Percentiles rank a stretch among this genome's conserved stretches.
phyloP scores from a whole-genome alignment of 64 coral and sea anemone genomes.

The Cladopsammia gracilis region DNA sequence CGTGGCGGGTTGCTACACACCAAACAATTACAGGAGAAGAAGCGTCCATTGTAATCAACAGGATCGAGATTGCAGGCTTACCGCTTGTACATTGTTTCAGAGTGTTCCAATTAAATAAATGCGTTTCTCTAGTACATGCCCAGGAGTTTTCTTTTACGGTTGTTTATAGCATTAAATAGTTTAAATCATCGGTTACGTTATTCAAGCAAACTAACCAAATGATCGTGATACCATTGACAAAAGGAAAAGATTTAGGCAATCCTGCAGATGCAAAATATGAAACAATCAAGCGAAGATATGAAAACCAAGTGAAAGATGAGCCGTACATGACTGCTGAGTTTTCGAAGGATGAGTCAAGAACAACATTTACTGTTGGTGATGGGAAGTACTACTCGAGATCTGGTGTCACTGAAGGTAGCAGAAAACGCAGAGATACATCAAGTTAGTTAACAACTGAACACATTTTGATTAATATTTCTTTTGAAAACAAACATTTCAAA shows the following conservation, averaged over 20 bases:
- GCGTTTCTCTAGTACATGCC: too few relatives aligned
- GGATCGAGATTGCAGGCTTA: too few relatives aligned
- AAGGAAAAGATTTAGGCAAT: background rate
- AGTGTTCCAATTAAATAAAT: too few relatives aligned
- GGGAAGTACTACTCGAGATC: conserved; percentile 2
- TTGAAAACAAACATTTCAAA: too few relatives aligned
- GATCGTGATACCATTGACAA: background rate
- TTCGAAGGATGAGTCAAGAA: background rate
- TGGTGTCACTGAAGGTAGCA: background rate
- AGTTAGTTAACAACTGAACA: background rate
- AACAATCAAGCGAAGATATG: background rate
- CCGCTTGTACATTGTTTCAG: too few relatives aligned
- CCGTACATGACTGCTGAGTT: conserved; percentile 14
- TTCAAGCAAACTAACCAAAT: background rate
- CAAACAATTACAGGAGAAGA: too few relatives aligned
- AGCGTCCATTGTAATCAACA: too few relatives aligned
- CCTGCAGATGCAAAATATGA: background rate
- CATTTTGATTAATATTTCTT: too few relatives aligned
- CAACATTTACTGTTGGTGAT: background rate
- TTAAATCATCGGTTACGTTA: too few relatives aligned
- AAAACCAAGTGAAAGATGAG: background rate
- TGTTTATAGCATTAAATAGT: too few relatives aligned
- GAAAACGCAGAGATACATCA: background rate
- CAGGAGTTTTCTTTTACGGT: too few relatives aligned
- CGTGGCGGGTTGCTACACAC: too few relatives aligned